A percentile compares a stretch with the other conserved stretches of the same genome.
These are phyloP conservation scores for Pemphigus obesinymphae DNA, from an alignment of 1,140 invertebrate genomes.

Conservation along the genomic window DNA sequence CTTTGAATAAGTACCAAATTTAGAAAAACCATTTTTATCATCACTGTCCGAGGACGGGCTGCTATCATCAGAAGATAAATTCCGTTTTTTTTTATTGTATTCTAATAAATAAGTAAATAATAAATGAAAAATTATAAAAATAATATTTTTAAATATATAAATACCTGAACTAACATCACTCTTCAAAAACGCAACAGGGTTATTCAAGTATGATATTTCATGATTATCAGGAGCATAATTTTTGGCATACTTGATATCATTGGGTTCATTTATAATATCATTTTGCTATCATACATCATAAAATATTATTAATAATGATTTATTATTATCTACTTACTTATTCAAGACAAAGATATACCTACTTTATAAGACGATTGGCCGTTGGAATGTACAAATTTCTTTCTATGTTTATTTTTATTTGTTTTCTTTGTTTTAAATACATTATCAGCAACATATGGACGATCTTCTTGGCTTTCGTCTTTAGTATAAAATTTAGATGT, in stretches of 20 bases:
- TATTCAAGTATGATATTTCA: slow-evolving; percentile 32
- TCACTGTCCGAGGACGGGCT: slow-evolving; percentile 1
- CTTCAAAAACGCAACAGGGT: slow-evolving; percentile 16
- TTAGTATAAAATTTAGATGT: slow-evolving; percentile 33
- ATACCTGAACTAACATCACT: not conserved
- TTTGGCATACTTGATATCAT: not conserved
- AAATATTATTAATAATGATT: not conserved
- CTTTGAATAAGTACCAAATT: not conserved
- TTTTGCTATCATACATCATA: not conserved
- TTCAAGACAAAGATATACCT: not conserved
- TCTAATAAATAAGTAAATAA: not conserved
- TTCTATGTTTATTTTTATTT: not conserved
- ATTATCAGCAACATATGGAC: slow-evolving; percentile 33
- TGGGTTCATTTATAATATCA: not conserved
- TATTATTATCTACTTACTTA: not conserved
- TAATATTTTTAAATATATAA: not conserved
- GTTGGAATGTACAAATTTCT: not conserved
- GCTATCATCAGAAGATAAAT: not conserved
- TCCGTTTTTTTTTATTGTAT: not conserved
- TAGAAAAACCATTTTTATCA: not conserved
- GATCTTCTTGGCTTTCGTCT: not conserved
- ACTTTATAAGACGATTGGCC: not conserved
- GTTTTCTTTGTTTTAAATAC: not conserved
- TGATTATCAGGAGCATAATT: slow-evolving; percentile 17
- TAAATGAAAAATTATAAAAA: not conserved